phyloP scores from a whole-genome alignment of 64 coral and sea anemone genomes.

The Montipora capricornis region DNA sequence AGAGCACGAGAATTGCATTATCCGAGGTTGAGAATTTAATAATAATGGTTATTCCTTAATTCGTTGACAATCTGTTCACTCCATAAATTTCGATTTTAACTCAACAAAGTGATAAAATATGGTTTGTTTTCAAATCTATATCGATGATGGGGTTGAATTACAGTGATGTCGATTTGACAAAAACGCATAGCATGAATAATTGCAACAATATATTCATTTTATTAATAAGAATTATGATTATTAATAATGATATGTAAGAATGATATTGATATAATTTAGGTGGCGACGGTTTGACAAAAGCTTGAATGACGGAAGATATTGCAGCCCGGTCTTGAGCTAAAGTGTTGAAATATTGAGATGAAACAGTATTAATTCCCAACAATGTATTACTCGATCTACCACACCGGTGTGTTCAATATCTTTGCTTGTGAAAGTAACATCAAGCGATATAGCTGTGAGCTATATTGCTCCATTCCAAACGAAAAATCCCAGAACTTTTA shows the following conservation, averaged over 20 bases:
- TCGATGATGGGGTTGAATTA: background rate
- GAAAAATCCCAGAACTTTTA: slow-evolving; percentile 9
- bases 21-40: too few species aligned
- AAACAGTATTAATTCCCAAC: background rate
- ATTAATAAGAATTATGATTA: background rate
- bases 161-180: background rate
- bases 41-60: background rate
- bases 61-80: background rate
- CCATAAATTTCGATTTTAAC: background rate
- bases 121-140: too few species aligned
- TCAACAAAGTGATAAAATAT: too few species aligned
- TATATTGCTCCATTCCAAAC: background rate
- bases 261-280: background rate
- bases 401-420: background rate
- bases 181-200: background rate
- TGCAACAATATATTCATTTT: background rate
- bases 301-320: background rate
- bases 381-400: background rate
- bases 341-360: background rate
- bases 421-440: background rate
- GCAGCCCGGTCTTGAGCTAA: background rate
- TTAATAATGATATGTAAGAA: background rate
- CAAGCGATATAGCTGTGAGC: background rate
- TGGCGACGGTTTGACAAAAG: background rate
- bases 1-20: too few species aligned